Percentiles rank a stretch among this genome's conserved stretches.
Conservation (phyloP, 1,140 invertebrate genomes). For the Ostrea denselamellosa region DNA sequence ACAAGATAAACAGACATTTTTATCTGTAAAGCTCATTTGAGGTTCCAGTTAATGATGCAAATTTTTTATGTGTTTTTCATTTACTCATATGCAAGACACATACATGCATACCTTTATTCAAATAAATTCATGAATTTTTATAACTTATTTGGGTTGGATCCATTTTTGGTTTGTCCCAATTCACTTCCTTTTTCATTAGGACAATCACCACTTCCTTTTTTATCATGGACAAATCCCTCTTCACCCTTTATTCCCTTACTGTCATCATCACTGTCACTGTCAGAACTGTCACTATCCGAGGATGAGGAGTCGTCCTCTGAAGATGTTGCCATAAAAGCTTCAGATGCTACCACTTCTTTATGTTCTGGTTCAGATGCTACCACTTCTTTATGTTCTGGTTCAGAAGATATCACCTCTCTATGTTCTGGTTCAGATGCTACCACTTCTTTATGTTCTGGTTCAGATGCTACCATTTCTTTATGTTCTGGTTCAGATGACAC, state of each 20-base stretch:
- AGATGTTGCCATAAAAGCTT: too few species aligned
- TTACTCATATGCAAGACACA: not conserved
- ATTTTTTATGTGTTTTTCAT: not conserved
- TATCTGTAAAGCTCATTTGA: too few species aligned
- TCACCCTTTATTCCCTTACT: not conserved
- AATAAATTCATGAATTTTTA: not conserved
- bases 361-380: constrained; percentile 3
- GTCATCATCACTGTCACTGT: not conserved
- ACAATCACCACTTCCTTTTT: not conserved
- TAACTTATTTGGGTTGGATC: not conserved
- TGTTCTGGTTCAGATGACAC: not conserved
- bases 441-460: constrained; percentile 10
- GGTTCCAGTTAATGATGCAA: not conserved
- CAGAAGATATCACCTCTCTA: not conserved
- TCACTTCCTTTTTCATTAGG: not conserved
- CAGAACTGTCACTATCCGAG: constrained; percentile 8
- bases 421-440: not conserved
- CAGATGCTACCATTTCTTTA: not conserved
- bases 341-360: not conserved
- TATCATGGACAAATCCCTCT: not conserved
- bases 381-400: constrained; percentile 8
- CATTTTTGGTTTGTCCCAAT: not conserved
- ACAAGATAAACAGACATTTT: too few species aligned
- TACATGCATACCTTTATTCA: not conserved
- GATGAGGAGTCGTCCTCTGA: not conserved